Conservation (phyloP, 1,140 invertebrate genomes). For the Mesaphorura yosii region DNA sequence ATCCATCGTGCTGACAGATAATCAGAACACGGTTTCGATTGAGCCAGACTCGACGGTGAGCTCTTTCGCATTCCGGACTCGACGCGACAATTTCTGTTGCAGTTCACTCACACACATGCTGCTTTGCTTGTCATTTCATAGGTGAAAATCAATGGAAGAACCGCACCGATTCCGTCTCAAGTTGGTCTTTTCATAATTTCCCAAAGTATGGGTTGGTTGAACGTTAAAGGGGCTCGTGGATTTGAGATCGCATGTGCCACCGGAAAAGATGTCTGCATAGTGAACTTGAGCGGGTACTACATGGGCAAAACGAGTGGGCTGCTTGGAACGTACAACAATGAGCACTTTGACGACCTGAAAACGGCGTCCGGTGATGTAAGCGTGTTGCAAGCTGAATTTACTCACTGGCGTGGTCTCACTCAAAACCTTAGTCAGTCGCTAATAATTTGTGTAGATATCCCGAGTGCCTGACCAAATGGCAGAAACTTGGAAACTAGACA, state of each 20-base stretch:
- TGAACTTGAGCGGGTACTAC: conserved; percentile 64
- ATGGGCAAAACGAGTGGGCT: conserved; percentile 70
- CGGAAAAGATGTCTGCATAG: conserved; percentile 48
- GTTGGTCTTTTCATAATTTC: conserved; percentile 1
- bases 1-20: conserved; percentile 45
- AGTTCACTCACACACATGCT: too few species aligned
- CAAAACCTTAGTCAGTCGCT: not conserved
- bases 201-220: conserved; percentile 1
- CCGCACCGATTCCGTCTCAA: too few species aligned
- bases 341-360: conserved; percentile 59
- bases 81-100: not conserved
- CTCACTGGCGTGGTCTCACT: too few species aligned
- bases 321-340: conserved; percentile 75
- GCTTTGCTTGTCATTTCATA: too few species aligned
- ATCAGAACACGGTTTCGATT: conserved; percentile 45
- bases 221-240: not conserved
- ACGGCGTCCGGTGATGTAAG: conserved; percentile 12
- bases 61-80: conserved; percentile 5
- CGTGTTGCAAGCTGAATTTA: not conserved
- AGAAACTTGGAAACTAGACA: conserved; percentile 13
- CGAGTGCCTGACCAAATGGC: conserved; percentile 8
- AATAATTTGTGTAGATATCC: not conserved
- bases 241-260: conserved; percentile 25
- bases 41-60: conserved; percentile 44
- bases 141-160: too few species aligned